Evolutionary conservation across 1,140 invertebrate genomes (phyloP), one percentile per base, ranked within the genome.

Genomic region (Samia ricini): DNA sequence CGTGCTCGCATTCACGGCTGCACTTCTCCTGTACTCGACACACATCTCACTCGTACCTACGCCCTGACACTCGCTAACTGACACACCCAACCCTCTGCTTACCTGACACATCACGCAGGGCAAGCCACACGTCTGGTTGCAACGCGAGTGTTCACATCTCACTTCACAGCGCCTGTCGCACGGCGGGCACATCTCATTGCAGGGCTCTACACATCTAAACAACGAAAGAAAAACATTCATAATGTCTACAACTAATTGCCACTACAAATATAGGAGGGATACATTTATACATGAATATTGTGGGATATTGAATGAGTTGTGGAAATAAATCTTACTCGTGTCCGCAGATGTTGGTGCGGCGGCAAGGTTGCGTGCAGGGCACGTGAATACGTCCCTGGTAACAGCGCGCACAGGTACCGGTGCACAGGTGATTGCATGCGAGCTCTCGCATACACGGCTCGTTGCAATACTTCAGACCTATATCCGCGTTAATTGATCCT

Each of bases 251-350:
- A n/a, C n/a, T n/a, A n/a, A n/a, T n/a, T n/a, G n/a, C n/a, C n/a
- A n/a, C n/a, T n/a, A n/a, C n/a, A n/a, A n/a, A n/a, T n/a, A n/a
- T n/a, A n/a, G n/a, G n/a, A n/a, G n/a, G n/a, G n/a, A n/a, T n/a
- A n/a, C n/a, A n/a, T n/a, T n/a, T n/a, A n/a, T n/a, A n/a, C n/a
- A n/a, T n/a, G n/a, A n/a, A n/a, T n/a, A n/a, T n/a, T n/a, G n/a
- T n/a, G n/a, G n/a, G n/a, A n/a, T n/a, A n/a, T n/a, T n/a, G n/a
- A n/a, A n/a, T n/a, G n/a, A n/a, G n/a, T n/a, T n/a, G n/a, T n/a
- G n/a, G n/a, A n/a, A n/a, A n/a, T n/a, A n/a, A n/a, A n/a, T n/a
- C 83, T 82, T 94, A 96, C 91, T 81, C 74, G 76, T 96, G 95
- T 49, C 92, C 92, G 84, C 95, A 96, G 59, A 95, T 93, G 42